Conservation (phyloP, 1,140 invertebrate genomes). For the Oryctes rhinoceros region DNA sequence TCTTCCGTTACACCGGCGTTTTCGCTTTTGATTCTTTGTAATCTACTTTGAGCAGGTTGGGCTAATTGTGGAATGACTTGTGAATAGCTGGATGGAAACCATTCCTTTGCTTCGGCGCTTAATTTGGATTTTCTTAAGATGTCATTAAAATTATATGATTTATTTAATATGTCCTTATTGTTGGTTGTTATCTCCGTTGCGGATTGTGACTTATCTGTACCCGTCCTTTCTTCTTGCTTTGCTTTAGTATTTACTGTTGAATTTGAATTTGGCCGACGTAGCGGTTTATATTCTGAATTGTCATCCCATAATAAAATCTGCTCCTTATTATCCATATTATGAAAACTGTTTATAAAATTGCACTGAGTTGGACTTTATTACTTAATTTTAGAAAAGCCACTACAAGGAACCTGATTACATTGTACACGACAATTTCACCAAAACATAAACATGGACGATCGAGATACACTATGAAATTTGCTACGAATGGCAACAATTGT, state of each 20-base stretch:
- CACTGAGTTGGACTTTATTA: neutral
- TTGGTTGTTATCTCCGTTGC: neutral
- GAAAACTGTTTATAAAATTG: neutral
- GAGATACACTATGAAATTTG: constrained; percentile 21
- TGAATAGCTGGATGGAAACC: constrained; percentile 43
- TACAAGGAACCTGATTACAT: constrained; percentile 16
- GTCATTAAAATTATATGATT: constrained; percentile 8
- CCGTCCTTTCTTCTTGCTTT: neutral
- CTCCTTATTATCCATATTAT: constrained; percentile 26
- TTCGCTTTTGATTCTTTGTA: constrained; percentile 36
- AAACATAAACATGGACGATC: constrained; percentile 42
- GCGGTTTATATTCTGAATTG: neutral
- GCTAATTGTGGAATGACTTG: neutral
- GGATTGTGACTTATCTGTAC: neutral
- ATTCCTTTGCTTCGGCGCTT: constrained; percentile 44
- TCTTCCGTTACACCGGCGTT: neutral
- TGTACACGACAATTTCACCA: constrained; percentile 39
- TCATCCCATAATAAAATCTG: constrained; percentile 5
- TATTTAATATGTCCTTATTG: neutral
- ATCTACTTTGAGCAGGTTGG: constrained; percentile 20
- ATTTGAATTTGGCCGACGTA: constrained; percentile 33
- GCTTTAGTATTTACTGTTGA: constrained; percentile 5
- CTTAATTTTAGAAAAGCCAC: constrained; percentile 29
- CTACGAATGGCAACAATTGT: neutral
- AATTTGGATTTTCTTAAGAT: neutral